These are phyloP conservation scores for Lophura nycthemera DNA, from an alignment of 2,113 vertebrate species.

Conservation along the genomic window DNA sequence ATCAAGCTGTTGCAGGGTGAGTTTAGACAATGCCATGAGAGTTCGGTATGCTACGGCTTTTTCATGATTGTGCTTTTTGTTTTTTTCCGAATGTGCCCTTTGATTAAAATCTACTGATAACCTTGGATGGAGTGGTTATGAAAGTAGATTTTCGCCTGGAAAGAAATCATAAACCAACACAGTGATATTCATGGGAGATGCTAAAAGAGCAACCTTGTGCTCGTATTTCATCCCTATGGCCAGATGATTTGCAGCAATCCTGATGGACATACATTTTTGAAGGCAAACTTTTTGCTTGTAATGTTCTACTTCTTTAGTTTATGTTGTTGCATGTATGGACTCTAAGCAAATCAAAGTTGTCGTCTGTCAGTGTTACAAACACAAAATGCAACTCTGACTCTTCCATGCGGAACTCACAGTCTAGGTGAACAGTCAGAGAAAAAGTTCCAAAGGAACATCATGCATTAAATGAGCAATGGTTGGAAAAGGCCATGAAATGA, in stretches of 20 bases:
- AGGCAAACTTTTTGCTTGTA: background rate
- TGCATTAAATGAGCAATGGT: background rate
- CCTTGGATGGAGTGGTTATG: background rate
- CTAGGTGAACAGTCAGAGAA: background rate
- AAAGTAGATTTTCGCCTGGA: background rate
- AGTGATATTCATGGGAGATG: background rate
- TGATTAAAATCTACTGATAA: background rate
- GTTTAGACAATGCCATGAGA: background rate
- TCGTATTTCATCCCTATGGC: fast-evolving
- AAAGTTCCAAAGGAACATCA: background rate
- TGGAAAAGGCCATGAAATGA: background rate
- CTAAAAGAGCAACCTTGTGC: background rate
- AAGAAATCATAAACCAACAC: background rate
- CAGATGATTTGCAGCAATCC: background rate
- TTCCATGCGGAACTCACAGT: fast-evolving
- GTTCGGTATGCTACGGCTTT: background rate
- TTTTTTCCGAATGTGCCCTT: background rate
- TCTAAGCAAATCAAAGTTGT: background rate
- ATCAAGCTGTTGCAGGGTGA: background rate
- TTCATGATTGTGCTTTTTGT: background rate
- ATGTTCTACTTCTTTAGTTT: fast-evolving
- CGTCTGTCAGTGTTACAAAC: background rate
- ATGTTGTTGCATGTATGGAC: background rate
- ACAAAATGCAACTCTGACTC: background rate
- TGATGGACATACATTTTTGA: background rate